Evolutionary conservation across 92 coral and sea anemone genomes (phyloP), one percentile per base, ranked within the genome.

Genomic region (Zoanthus sociatus): DNA sequence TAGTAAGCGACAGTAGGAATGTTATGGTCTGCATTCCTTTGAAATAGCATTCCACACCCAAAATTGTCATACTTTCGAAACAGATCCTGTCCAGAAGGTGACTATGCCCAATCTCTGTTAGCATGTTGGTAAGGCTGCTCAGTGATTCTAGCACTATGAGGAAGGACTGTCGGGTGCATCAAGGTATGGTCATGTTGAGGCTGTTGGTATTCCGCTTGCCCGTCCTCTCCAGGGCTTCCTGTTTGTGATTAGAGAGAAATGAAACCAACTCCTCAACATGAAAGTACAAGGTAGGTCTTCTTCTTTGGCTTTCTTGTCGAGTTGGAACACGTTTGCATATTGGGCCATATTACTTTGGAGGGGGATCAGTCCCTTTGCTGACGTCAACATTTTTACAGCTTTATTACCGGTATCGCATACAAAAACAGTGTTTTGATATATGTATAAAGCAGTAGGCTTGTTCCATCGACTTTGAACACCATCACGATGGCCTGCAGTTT

Each of bases 21-120:
- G 87, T 87, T 88, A 30, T 90, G 90, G 84, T 82, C 91, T 56
- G 47, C 93, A 90, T 90, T 10, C 87, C 93, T 74, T 87, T 90
- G 56, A 87, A 90, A 74, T 53, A 89, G 74, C 75, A 60, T 79
- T 89, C 86, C 61, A 89, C 89, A 18, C 90, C 51, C 21, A 78
- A 76, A 17, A 71, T 90, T 31, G 90, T 90, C 79, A 86, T 58
- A 12, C 90, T 86, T 14, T 58, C 66, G 14, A 58, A 58, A 58
- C n/a, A 11, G 17, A 58, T 58, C 16, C n/a, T 58, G 1, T 21
- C 33, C 1, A 66, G 5, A 66, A 66, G 71, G 33, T 18, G 8
- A 0, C 20, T 11, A 6, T 66, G 32, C 13, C 71, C 71, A 20
- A 26, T 7, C 13, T 66, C 71, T 1, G 71, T 66, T 11, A 66